These are phyloP conservation scores for Cyprinodon diabolis DNA, from an alignment of 2,797 vertebrate species.

Conservation along the genomic window DNA sequence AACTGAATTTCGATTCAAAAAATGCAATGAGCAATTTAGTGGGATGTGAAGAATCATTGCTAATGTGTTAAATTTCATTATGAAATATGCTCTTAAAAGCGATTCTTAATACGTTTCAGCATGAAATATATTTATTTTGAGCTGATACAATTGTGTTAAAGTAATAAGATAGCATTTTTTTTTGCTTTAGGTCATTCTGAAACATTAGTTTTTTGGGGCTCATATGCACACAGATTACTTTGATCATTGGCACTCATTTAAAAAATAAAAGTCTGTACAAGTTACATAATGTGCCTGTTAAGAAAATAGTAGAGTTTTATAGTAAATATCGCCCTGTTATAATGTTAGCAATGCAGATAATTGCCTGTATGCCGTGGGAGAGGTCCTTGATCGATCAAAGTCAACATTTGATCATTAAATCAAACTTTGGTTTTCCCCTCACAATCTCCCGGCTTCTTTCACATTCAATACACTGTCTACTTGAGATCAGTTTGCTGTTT, in stretches of 20 bases:
- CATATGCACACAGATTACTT: not conserved
- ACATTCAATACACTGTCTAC: constrained; percentile 26
- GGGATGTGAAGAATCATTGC: not conserved
- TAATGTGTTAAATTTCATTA: not conserved
- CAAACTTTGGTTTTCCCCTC: constrained; percentile 19
- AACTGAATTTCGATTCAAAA: not conserved
- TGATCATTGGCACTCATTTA: not conserved
- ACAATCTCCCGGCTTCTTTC: constrained; percentile 40
- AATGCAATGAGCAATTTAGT: not conserved
- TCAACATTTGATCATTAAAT: constrained; percentile 25
- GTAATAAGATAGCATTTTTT: not conserved
- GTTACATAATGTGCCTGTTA: not conserved
- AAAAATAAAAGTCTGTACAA: not conserved
- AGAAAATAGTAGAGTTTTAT: constrained; percentile 5
- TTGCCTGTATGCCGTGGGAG: constrained; percentile 1
- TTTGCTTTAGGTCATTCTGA: not conserved
- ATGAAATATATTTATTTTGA: not conserved
- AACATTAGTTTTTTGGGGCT: not conserved
- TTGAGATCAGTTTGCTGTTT: constrained; percentile 30
- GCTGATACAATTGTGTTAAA: not conserved
- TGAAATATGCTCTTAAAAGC: not conserved
- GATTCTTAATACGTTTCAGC: not conserved
- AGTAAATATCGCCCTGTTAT: not conserved
- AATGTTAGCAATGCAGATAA: not conserved
- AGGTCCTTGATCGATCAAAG: constrained; percentile 19